Percentiles rank a stretch among this genome's conserved stretches.
phyloP scores from a whole-genome alignment of 2,113 vertebrate species.

The Pteronura brasiliensis region DNA sequence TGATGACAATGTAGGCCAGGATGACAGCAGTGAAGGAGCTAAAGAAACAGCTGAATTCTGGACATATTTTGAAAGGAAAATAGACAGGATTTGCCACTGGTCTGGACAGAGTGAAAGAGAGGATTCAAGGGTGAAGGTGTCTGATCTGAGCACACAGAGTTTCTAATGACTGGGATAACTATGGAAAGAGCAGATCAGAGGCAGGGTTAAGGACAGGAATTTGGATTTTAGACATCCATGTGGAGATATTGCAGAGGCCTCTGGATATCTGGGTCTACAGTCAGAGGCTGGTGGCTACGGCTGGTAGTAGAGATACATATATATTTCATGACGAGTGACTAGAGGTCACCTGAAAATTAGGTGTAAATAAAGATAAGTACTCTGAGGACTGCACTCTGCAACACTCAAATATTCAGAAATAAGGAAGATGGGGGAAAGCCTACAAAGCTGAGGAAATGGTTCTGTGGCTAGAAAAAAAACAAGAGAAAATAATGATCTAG shows the following conservation, averaged over 20 bases:
- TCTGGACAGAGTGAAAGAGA: background rate
- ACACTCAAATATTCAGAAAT: background rate
- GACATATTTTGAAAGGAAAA: background rate
- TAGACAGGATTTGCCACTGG: background rate
- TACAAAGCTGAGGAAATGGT: background rate
- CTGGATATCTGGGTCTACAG: background rate
- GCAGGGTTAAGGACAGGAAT: background rate
- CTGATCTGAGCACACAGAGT: background rate
- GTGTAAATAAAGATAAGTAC: background rate
- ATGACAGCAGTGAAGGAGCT: background rate
- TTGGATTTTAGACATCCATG: background rate
- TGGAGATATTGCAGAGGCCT: background rate
- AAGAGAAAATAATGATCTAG: background rate
- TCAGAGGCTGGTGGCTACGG: background rate
- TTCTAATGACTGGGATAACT: background rate
- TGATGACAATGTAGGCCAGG: background rate
- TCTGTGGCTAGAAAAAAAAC: background rate
- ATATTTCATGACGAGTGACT: background rate
- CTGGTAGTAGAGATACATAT: background rate
- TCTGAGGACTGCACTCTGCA: background rate
- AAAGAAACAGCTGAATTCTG: background rate
- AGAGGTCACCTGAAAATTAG: background rate
- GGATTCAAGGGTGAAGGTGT: background rate
- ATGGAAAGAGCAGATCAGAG: background rate
- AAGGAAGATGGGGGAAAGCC: background rate